phyloP scores from a whole-genome alignment of 2,888 invertebrate species.

The Cephus spinipes region DNA sequence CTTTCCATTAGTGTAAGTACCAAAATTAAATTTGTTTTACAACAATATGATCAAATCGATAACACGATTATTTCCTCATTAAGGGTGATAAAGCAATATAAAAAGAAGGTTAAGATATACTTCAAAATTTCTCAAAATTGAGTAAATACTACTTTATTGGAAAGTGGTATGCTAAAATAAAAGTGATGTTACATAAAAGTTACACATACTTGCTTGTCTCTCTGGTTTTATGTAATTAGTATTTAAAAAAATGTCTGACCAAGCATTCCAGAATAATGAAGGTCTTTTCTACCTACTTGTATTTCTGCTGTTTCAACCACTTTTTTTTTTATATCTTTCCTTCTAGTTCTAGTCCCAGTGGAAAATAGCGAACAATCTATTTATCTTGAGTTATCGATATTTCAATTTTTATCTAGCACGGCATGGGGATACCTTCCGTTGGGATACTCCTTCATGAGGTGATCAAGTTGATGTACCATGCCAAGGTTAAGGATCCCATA shows the following conservation, averaged over 20 bases:
- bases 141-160: neutral
- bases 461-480: constrained; percentile 96
- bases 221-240: neutral
- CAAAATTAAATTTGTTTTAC: neutral
- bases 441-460: constrained; percentile 96
- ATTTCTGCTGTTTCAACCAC: neutral
- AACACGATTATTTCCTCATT: neutral
- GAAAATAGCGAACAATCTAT: neutral
- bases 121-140: neutral
- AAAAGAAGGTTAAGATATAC: neutral
- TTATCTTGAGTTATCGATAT: neutral
- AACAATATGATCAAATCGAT: neutral
- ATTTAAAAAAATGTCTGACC: neutral
- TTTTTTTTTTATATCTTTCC: neutral
- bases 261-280: constrained; percentile 1
- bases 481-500: constrained; percentile 86
- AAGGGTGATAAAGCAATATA: neutral
- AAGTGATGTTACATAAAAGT: neutral
- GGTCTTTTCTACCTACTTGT: neutral
- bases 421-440: constrained; percentile 97
- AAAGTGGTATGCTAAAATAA: neutral
- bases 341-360: neutral
- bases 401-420: constrained; percentile 76
- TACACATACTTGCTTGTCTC: neutral
- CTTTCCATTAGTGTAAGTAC: constrained; percentile 85